A percentile compares a stretch with the other conserved stretches of the same genome.
Evolutionary conservation across 2,113 vertebrate species (phyloP).

Genomic region (Anoplopoma fimbria): DNA sequence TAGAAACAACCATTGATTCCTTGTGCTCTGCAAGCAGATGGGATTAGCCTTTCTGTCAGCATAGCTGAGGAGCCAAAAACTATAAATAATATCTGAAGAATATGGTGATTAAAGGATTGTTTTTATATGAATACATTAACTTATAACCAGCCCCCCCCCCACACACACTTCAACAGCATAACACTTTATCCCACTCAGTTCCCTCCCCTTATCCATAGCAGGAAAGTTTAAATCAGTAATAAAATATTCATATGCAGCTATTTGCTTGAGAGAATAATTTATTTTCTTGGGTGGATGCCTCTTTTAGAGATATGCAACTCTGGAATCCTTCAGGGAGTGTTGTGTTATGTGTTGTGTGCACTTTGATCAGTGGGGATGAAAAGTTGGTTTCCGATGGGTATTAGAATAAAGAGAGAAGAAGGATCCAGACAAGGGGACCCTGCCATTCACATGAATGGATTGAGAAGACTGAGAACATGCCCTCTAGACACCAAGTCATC

Average conservation of each 20-base stretch:
- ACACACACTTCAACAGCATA: conserved; percentile 25
- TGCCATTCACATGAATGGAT: conserved; percentile 77
- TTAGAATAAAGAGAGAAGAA: conserved; percentile 61
- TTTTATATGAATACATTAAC: conserved; percentile 74
- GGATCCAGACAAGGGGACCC: conserved; percentile 69
- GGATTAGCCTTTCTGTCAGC: conserved; percentile 78
- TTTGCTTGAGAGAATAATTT: conserved; percentile 84
- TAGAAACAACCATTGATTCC: conserved; percentile 65
- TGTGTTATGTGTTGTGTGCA: conserved; percentile 70
- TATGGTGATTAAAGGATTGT: conserved; percentile 77
- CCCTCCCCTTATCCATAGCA: conserved; percentile 63
- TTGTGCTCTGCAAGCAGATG: conserved; percentile 65
- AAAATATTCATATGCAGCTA: conserved; percentile 84
- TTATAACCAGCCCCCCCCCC: conserved; percentile 31
- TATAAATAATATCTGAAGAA: conserved; percentile 78
- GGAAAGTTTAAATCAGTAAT: conserved; percentile 79
- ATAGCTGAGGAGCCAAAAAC: conserved; percentile 65
- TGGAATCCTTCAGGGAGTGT: conserved; percentile 74
- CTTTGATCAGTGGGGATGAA: conserved; percentile 83
- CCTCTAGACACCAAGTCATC: conserved; percentile 76
- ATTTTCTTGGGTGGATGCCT: conserved; percentile 79
- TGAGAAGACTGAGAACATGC: conserved; percentile 74
- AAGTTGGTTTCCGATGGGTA: conserved; percentile 78
- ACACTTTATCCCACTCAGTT: conserved; percentile 65
- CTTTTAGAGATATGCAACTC: conserved; percentile 75